Percentiles rank a stretch among this genome's conserved stretches.
These are phyloP conservation scores for Lacerta viridis DNA, from an alignment of 2,797 vertebrate genomes.

Conservation along the genomic window DNA sequence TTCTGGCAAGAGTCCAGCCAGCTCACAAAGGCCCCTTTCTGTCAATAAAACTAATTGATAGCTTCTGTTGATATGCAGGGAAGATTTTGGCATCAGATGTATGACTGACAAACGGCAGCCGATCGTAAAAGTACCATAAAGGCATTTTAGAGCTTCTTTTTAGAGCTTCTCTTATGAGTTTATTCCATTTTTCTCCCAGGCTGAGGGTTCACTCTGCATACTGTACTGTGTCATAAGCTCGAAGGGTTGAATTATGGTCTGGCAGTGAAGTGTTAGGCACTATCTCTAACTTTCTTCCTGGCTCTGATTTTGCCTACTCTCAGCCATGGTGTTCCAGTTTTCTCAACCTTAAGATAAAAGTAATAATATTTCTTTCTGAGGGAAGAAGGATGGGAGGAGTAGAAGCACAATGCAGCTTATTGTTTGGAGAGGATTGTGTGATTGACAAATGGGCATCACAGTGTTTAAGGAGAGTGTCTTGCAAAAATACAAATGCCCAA, in stretches of 20 bases:
- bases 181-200: background rate
- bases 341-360: background rate
- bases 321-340: background rate
- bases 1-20: constrained; percentile 8
- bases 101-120: constrained; percentile 27
- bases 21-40: constrained; percentile 28
- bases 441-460: background rate
- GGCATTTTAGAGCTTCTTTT: constrained; percentile 41
- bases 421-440: background rate
- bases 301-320: background rate
- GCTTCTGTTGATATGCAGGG: constrained; percentile 27
- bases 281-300: background rate
- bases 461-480: background rate
- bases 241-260: background rate
- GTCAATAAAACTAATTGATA: background rate
- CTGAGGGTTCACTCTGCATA: constrained; percentile 24
- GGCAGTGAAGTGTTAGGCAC: background rate
- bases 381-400: background rate
- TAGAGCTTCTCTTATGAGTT: constrained; percentile 20
- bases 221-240: background rate
- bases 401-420: background rate
- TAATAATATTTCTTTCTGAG: background rate
- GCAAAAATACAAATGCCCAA: background rate
- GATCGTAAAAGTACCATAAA: background rate
- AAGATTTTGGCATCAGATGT: constrained; percentile 10